Conservation (phyloP, 2,797 vertebrate genomes). For the Buphagus erythrorhynchus region DNA sequence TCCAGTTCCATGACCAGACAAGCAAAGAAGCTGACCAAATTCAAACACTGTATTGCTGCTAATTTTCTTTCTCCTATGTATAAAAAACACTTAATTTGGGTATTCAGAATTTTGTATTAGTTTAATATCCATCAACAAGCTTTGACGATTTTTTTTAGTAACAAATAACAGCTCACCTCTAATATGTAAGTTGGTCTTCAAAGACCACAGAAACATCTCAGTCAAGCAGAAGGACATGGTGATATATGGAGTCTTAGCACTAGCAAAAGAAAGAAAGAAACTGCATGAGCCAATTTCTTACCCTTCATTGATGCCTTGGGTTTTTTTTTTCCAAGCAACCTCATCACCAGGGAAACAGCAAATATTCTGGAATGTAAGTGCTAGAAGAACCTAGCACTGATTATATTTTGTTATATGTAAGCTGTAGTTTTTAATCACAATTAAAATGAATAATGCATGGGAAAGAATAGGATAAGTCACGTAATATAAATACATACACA, state of each 20-base stretch:
- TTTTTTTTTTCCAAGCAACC: no score
- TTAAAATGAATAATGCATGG: not conserved
- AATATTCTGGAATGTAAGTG: not conserved
- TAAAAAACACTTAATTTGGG: not conserved
- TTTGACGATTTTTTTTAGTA: conserved; percentile 17
- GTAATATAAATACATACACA: not conserved
- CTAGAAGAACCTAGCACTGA: not conserved
- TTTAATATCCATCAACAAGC: not conserved
- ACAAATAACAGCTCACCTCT: conserved; percentile 58
- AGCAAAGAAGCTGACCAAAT: not conserved
- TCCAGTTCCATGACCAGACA: not conserved
- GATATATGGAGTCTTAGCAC: conserved; percentile 72
- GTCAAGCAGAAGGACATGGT: conserved; percentile 94
- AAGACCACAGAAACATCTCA: conserved; percentile 95
- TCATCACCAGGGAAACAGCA: conserved; percentile 8
- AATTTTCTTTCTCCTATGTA: not conserved
- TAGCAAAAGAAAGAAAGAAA: conserved; percentile 73
- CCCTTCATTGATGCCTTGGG: not conserved
- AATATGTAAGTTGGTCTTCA: conserved; percentile 88
- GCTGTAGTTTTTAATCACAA: fast-evolving
- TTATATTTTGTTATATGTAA: not conserved
- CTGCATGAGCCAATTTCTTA: conserved; percentile 48
- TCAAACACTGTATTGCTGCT: not conserved
- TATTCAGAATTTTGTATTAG: not conserved
- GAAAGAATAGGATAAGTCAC: not conserved